Base-by-base conservation (phyloP, 2,888 invertebrate species). In the Linnaemya tessellans region DNA sequence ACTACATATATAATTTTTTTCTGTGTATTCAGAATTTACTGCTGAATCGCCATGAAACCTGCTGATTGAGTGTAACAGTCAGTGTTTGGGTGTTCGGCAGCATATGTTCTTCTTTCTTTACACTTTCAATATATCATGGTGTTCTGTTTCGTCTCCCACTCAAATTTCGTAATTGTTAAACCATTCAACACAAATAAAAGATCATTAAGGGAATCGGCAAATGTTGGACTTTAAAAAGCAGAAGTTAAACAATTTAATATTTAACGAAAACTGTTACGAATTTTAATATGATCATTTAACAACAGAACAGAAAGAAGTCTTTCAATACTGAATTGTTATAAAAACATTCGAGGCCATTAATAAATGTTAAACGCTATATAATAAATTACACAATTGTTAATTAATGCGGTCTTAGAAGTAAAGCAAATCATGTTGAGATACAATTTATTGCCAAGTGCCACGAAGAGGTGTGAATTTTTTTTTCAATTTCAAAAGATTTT, bases 401-500 rank as follows among this genome's bases (percentile, higher is more conserved):
- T 20, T 20, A 1, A 22, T 35, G 62, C 62, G 15, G 38, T 8
- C 35, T 46, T 46, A n/a, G 18, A 43, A 58, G 25, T n/a, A 43
- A 49, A 20, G 35, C 2, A 73, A 20, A 49, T 0, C 62, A 11
- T 38, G n/a, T 13, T 35, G 9, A 15, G 10, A 62, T 8, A 62
- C n/a, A 68, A 78, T 60, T 78, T 58, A 78, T 51, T n/a, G 22
- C n/a, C 35, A 60, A 38, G 11, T 60, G 65, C 46, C 65, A 38
- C 5, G 49, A 10, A 49, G 13, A 22, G 22, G 67, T 78, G 68
- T 51, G 67, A 68, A 68, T 10, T 13, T 18, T 38, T 0, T 22
- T 58, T 68, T 68, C 8, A 49, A 68, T 78, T 60, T 78, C 67
- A 68, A 68, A 78, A 13, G 67, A 58, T 22, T 68, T 49, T 49